Evolutionary conservation across 2,888 invertebrate genomes (phyloP), one percentile per base, ranked within the genome.

Genomic region (Diaprepes abbreviatus): DNA sequence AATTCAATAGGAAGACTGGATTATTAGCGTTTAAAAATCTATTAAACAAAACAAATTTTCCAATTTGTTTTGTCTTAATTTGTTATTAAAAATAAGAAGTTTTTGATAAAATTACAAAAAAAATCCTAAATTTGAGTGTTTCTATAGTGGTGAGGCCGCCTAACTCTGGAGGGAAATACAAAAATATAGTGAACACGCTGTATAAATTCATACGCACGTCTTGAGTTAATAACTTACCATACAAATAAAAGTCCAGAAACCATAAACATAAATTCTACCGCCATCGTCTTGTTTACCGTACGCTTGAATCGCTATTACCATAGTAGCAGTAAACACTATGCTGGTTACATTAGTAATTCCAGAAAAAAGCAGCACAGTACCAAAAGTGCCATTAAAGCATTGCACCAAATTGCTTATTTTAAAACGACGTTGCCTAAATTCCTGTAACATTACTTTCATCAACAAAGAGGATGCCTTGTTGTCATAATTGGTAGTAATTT

Each of bases 271-370:
- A 1, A 48, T 48, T 28, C 48, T 24, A 2, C 19, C 14, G 14
- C 5, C 10, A 24, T 28, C 48, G 1, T 48, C 48, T 48, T 48
- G n/a, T 6, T 28, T 28, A 24, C 19, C 28, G 12, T 19, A 14
- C 9, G 48, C 24, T 28, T 48, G 24, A 14, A 28, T 12, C 1
- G 28, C 24, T 28, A 48, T 48, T 6, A 12, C 12, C 48, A 48
- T 48, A 28, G 48, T 48, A 28, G 28, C 48, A 28, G 48, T 48
- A 28, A 48, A 24, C 3, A 48, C 48, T 6, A 48, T 48, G 7
- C 28, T 48, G 14, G 28, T 48, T 7, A 48, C 48, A 28, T 48
- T 48, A 12, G 48, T 48, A 14, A 48, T 12, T n/a, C 48, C 48
- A 12, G 48, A 24, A 12, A 48, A 48, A 10, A 48, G 48, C 10